Percentiles rank a stretch among this genome's conserved stretches.
Conservation (phyloP, 2,797 vertebrate genomes). For the Limosa lapponica region DNA sequence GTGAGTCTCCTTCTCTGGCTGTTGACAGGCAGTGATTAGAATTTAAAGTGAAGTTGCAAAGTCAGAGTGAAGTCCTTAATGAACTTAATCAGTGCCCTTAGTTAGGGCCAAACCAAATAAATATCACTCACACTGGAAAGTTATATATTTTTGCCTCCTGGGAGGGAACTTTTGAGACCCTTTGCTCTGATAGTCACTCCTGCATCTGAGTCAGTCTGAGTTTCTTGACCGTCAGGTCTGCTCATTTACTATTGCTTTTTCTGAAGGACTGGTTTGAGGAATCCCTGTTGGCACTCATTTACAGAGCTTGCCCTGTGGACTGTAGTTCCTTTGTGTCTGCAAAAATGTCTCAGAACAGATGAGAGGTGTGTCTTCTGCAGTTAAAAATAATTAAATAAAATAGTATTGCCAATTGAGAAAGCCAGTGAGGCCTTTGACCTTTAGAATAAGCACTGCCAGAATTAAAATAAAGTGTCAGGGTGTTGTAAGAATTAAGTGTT, state of each 20-base stretch:
- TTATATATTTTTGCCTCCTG: not conserved
- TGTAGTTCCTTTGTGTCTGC: not conserved
- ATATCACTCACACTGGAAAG: not conserved
- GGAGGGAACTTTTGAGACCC: not conserved
- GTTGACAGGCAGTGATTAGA: not conserved
- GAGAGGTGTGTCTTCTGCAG: not conserved
- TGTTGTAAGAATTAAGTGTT: constrained; percentile 33
- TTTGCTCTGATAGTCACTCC: not conserved
- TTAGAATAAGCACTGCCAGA: constrained; percentile 19
- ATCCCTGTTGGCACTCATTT: not conserved
- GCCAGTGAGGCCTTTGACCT: constrained; percentile 18
- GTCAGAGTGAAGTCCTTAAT: not conserved
- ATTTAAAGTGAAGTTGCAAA: not conserved
- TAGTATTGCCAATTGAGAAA: not conserved
- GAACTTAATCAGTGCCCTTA: not conserved
- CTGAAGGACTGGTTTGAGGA: not conserved
- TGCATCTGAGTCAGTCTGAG: not conserved
- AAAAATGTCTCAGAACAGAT: not conserved
- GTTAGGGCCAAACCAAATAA: not conserved
- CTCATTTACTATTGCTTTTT: not conserved
- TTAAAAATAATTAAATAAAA: constrained; percentile 35
- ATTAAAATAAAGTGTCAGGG: constrained; percentile 21
- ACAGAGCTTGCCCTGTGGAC: not conserved
- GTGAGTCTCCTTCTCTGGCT: not conserved
- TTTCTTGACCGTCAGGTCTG: not conserved